Evolutionary conservation across 1,140 invertebrate genomes (phyloP).

Genomic region (Achroia grisella): DNA sequence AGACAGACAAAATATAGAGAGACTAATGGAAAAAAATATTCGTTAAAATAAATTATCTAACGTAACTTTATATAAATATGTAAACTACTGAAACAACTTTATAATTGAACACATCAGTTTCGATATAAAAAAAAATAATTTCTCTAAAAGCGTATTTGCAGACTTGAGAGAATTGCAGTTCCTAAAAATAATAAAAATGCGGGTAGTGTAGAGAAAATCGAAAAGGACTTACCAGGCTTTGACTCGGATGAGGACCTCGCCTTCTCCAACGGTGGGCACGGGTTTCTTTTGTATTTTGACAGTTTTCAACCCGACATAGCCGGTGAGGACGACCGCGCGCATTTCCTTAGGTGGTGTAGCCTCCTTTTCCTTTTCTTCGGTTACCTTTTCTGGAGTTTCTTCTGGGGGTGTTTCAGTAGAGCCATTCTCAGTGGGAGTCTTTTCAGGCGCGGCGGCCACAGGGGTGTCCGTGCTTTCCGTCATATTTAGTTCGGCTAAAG

Average conservation of each 20-base stretch:
- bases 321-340: slow-evolving; percentile 86
- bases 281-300: slow-evolving; percentile 88
- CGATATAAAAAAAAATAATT: no score
- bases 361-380: slow-evolving; percentile 74
- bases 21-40: no score
- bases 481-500: slow-evolving; percentile 37
- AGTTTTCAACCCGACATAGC: slow-evolving; percentile 89
- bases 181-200: slow-evolving; percentile 6
- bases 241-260: slow-evolving; percentile 88
- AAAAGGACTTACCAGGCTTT: slow-evolving; percentile 85
- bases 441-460: slow-evolving; percentile 66
- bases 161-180: background rate
- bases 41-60: no score
- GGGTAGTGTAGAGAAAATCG: slow-evolving; percentile 13
- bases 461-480: slow-evolving; percentile 70
- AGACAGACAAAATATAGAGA: no score
- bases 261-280: slow-evolving; percentile 82
- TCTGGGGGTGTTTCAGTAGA: slow-evolving; percentile 68
- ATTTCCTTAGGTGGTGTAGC: slow-evolving; percentile 83
- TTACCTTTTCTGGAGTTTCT: slow-evolving; percentile 66
- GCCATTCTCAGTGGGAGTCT: slow-evolving; percentile 68
- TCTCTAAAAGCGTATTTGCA: no score
- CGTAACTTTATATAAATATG: no score
- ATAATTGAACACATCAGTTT: no score
- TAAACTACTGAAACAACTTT: background rate